Evolutionary conservation across 2,888 invertebrate species (phyloP).

Genomic region (Oegoconia quadripuncta): DNA sequence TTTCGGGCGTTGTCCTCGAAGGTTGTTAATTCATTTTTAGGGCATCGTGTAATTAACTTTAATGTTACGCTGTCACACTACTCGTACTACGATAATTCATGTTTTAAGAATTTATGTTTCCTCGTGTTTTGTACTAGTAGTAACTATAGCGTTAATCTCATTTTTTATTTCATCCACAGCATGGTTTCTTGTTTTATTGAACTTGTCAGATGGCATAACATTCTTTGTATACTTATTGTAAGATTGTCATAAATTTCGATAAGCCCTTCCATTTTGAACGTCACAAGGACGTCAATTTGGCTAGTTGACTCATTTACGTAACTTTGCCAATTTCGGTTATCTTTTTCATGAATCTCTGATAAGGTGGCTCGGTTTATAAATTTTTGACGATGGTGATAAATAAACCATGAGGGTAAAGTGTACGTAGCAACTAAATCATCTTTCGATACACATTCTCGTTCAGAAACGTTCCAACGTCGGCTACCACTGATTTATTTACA

Average conservation of each 20-base stretch:
- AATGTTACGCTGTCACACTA: neutral
- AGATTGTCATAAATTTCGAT: conserved; percentile 12
- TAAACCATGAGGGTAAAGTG: neutral
- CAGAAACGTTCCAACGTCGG: neutral
- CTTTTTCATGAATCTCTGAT: neutral
- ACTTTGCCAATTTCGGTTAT: neutral
- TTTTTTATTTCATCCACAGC: too few species aligned
- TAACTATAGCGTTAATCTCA: too few species aligned
- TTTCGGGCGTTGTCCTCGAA: neutral
- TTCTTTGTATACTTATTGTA: too few species aligned
- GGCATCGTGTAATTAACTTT: neutral
- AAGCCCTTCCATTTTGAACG: neutral
- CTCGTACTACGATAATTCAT: neutral
- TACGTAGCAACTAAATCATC: neutral
- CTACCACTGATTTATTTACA: neutral
- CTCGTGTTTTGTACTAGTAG: too few species aligned
- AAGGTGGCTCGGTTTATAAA: neutral
- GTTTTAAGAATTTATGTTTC: too few species aligned
- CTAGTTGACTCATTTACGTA: neutral
- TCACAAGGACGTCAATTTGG: neutral
- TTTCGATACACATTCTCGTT: neutral
- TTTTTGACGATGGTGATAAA: neutral
- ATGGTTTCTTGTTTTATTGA: too few species aligned
- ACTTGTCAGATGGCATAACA: too few species aligned
- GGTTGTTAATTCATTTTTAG: neutral